Evolutionary conservation across 2,797 vertebrate genomes (phyloP), one percentile per base, ranked within the genome.

Genomic region (Siniperca scherzeri): DNA sequence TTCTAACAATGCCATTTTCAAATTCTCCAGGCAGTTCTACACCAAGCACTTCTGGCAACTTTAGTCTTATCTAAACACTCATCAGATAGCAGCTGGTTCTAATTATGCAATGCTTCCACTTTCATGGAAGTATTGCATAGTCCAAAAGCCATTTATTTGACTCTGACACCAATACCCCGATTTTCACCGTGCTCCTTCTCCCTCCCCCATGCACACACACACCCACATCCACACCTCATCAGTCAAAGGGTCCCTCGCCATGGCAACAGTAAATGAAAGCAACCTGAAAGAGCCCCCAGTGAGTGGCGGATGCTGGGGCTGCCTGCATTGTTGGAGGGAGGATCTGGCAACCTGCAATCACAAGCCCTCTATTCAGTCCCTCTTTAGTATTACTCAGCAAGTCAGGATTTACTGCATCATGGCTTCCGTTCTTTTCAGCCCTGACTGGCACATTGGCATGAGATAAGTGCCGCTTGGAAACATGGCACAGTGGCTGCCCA

Each of bases 331-430:
- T 93, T 88, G 93, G 91, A 93, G 91, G 91, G 94, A 94, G 92
- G 91, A 91, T 92, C 93, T 95, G 94, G 94, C 94, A 95, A 95
- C 94, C 94, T 94, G 94, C 94, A 95, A 95, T 96, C 95, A 96
- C 95, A 96, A 93, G 87, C 94, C 89, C 89, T 86, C 95, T 93
- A 95, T 95, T 95, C 95, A 96, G 89, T 77, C 84, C 92, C 92
- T 95, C 91, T 94, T 95, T 94, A 94, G 94, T 95, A 95, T 96
- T 96, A 95, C 95, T 96, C 95, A 96, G 96, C 95, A 95, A 94
- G 95, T 96, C 94, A 91, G 94, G 93, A 94, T 95, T 94, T 95
- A 95, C 95, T 93, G 93, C 94, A 95, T 95, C 94, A 94, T 92
- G 92, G 94, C 94, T 95, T 96, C 95, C 95, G 95, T 89, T 95